phyloP scores from a whole-genome alignment of 2,113 vertebrate genomes.

The Brienomyrus brachyistius region DNA sequence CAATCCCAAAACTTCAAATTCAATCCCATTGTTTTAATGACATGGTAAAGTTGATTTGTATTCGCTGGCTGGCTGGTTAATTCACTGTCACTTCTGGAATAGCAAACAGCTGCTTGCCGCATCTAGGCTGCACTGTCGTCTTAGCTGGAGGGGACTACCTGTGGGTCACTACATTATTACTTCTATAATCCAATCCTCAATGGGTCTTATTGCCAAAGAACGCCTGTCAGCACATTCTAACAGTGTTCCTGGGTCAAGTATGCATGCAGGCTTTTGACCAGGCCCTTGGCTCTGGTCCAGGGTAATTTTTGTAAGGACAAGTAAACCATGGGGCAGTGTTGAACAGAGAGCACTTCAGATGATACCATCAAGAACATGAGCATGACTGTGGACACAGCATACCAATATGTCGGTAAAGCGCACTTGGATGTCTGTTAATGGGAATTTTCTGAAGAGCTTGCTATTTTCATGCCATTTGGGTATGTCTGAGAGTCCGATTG shows the following conservation, averaged over 20 bases:
- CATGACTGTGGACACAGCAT: conserved; percentile 25
- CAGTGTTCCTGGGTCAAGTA: conserved; percentile 22
- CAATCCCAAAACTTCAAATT: background rate
- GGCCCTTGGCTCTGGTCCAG: conserved; percentile 35
- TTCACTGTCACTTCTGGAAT: background rate
- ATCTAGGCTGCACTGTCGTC: background rate
- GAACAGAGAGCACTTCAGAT: conserved; percentile 31
- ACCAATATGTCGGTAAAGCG: conserved; percentile 32
- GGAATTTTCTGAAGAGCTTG: conserved; percentile 14
- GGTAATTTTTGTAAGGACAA: conserved; percentile 48
- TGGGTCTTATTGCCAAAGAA: conserved; percentile 26
- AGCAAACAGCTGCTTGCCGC: background rate
- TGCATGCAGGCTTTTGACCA: conserved; percentile 19
- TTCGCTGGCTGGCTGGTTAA: background rate
- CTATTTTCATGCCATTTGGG: background rate
- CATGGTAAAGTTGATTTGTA: background rate
- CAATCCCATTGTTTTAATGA: background rate
- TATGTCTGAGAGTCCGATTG: background rate
- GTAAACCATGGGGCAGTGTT: conserved; percentile 35
- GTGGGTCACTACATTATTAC: conserved; percentile 25
- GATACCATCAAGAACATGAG: conserved; percentile 35
- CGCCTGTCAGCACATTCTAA: conserved; percentile 36
- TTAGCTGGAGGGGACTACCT: conserved; percentile 14
- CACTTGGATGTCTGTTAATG: conserved; percentile 13
- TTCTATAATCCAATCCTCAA: conserved; percentile 32